Evolutionary conservation across 2,888 invertebrate species (phyloP), one percentile per base, ranked within the genome.

Genomic region (Drosophila melanosoma): DNA sequence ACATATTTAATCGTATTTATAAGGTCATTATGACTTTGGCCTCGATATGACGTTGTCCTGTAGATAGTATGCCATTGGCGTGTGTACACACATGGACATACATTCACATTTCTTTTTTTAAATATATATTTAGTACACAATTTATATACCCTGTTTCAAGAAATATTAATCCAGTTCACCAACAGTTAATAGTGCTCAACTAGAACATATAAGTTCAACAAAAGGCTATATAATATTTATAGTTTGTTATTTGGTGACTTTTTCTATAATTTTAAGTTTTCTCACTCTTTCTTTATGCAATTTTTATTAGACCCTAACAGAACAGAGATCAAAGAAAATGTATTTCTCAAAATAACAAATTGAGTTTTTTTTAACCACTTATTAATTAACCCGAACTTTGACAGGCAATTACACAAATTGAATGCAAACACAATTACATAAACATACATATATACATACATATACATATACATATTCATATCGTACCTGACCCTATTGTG

Each of bases 1-100:
- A 45, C 58, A 49, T 79, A 60, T 26, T 23, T 15, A 40, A 17
- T 61, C 23, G 7, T 54, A 36, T 65, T 54, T 65, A 48, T 33
- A 42, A 40, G 59, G 70, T 67, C 74, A 70, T 63, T 74, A 62
- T 57, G 35, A 15, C 29, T 48, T 26, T 63, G 40, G 35, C 51
- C 67, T 45, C 57, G 65, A n/a, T 45, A 11, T 48, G 56, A 59
- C 51, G 17, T 60, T 58, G 54, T 48, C 32, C 53, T n/a, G 10
- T 17, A 40, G 17, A 3, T 29, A 40, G 33, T 65, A 54, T 63
- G 58, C 56, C 56, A 54, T 61, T 69, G 53, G 17, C 36, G 29
- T 32, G 51, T 29, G n/a, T 51, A 51, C 29, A n/a, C 29, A 51
- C 17, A 11, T 51, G n/a, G 6, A 23, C 20, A 23, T 45, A 15